A percentile compares a stretch with the other conserved stretches of the same genome.
These are phyloP conservation scores for Zaprionus nigranus DNA, from an alignment of 1,140 invertebrate genomes.

Conservation along the genomic window DNA sequence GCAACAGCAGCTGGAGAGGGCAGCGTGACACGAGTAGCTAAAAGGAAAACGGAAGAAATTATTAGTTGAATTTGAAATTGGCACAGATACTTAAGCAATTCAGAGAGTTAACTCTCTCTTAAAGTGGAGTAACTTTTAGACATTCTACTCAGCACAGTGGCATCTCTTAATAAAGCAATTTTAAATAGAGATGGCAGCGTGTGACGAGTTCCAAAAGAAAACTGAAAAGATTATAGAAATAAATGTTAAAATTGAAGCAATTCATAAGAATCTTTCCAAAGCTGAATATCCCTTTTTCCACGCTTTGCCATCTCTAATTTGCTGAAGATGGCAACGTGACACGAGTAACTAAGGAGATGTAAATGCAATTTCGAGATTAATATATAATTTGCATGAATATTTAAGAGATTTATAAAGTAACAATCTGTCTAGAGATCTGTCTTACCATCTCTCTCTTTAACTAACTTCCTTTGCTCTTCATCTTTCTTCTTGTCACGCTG, in stretches of 20 bases:
- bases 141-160: background rate
- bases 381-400: too few species aligned
- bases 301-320: too few species aligned
- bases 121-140: background rate
- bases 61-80: background rate
- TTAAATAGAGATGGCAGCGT: background rate
- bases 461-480: background rate
- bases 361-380: too few species aligned
- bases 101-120: background rate
- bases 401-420: too few species aligned
- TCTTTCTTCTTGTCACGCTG: background rate
- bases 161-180: background rate
- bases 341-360: too few species aligned
- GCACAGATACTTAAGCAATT: background rate
- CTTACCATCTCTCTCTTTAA: too few species aligned
- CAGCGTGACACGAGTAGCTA: slow-evolving; percentile 5
- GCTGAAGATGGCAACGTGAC: too few species aligned
- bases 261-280: too few species aligned
- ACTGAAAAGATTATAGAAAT: background rate
- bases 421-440: too few species aligned
- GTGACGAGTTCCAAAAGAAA: background rate
- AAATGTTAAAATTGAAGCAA: background rate
- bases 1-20: slow-evolving; percentile 36
- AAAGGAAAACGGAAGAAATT: background rate
- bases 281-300: too few species aligned